phyloP scores from a whole-genome alignment of 2,113 vertebrate genomes.

The Microcebus tavaratra region DNA sequence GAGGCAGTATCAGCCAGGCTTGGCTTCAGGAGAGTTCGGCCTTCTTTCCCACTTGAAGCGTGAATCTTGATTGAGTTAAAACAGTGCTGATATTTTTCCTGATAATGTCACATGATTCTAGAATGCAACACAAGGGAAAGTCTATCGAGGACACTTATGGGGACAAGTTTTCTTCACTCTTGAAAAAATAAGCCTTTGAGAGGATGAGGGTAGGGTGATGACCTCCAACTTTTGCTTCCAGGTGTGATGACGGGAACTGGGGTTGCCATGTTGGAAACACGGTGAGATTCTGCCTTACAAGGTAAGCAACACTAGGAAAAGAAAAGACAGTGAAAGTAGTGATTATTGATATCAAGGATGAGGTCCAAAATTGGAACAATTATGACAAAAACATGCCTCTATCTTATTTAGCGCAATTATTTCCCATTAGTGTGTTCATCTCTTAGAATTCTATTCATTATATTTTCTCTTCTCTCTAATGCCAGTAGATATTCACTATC shows the following conservation, averaged over 20 bases:
- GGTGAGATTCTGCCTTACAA: neutral
- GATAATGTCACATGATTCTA: too few relatives aligned
- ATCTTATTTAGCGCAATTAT: neutral
- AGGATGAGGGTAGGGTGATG: rapidly evolving
- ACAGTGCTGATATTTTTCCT: neutral
- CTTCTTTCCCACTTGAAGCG: neutral
- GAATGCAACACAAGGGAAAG: neutral
- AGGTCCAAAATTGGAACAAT: neutral
- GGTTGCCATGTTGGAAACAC: neutral
- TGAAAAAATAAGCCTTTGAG: neutral
- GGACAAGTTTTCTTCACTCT: neutral
- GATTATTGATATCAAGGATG: neutral
- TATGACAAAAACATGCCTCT: neutral
- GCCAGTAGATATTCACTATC: neutral
- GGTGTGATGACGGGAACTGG: neutral
- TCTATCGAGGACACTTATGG: rapidly evolving
- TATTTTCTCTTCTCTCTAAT: neutral
- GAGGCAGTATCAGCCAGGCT: neutral
- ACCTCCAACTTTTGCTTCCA: neutral
- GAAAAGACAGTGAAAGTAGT: neutral
- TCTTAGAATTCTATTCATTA: neutral
- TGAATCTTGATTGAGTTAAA: neutral
- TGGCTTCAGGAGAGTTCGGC: neutral
- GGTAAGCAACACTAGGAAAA: neutral
- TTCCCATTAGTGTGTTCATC: neutral